Conservation (phyloP, 2,113 vertebrate genomes). For the Corapipo altera region DNA sequence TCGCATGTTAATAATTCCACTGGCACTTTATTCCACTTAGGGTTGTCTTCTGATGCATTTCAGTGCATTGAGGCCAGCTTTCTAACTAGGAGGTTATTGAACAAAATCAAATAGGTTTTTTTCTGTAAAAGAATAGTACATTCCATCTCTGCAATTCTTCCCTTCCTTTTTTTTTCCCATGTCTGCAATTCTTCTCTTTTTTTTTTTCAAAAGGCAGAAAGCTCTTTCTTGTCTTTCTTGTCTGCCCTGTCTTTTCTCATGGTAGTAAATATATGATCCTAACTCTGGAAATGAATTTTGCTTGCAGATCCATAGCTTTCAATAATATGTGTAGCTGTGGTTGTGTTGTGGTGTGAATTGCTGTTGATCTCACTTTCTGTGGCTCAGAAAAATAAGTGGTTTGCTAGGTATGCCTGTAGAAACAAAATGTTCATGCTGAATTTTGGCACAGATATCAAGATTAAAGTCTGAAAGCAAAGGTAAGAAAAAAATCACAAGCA, state of each 20-base stretch:
- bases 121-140: background rate
- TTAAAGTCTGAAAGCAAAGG: constrained; percentile 9
- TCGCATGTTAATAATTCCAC: background rate
- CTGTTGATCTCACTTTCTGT: background rate
- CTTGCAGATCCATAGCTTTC: constrained; percentile 22
- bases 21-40: constrained; percentile 4
- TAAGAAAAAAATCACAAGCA: background rate
- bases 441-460: background rate
- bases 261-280: background rate
- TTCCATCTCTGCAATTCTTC: background rate
- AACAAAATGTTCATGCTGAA: background rate
- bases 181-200: background rate
- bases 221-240: background rate
- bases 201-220: background rate
- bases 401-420: background rate
- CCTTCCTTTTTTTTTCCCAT: background rate
- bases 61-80: background rate
- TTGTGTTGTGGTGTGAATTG: constrained; percentile 1
- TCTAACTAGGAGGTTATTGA: background rate
- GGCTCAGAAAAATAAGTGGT: constrained; percentile 14
- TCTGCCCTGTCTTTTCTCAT: background rate
- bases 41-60: constrained; percentile 15
- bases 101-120: background rate
- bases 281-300: constrained; percentile 32
- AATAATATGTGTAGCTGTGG: background rate